phyloP scores from a whole-genome alignment of 2,113 vertebrate species.

The Struthidea cinerea region DNA sequence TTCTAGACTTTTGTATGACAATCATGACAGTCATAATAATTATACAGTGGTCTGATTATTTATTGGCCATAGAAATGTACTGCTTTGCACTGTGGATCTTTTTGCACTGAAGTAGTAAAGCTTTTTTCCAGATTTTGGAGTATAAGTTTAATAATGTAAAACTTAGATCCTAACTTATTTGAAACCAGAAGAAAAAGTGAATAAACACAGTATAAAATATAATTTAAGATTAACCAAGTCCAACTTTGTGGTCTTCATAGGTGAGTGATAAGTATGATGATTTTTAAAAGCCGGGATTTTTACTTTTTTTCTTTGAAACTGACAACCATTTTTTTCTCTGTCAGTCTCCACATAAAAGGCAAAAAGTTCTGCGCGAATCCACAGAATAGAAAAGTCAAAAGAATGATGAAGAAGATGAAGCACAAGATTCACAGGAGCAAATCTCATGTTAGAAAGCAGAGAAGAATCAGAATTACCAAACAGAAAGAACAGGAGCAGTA shows the following conservation, averaged over 20 bases:
- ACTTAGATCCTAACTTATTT: background rate
- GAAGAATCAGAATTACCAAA: background rate
- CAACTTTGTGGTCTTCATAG: background rate
- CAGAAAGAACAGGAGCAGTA: background rate
- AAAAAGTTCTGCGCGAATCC: constrained; percentile 69
- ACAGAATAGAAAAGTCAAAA: constrained; percentile 37
- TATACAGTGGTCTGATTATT: background rate
- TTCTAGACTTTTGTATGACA: background rate
- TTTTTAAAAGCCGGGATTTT: background rate
- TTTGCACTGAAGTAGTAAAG: background rate
- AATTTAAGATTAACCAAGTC: background rate
- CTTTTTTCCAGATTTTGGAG: background rate
- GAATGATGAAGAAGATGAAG: constrained; percentile 54
- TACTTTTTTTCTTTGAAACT: background rate
- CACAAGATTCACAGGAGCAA: background rate
- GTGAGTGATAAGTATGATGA: background rate
- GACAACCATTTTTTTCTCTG: background rate
- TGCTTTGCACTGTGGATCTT: background rate
- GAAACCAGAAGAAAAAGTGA: background rate
- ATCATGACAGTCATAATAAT: background rate
- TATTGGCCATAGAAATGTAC: background rate
- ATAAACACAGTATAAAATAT: background rate
- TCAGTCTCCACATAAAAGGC: constrained; percentile 59
- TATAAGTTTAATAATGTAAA: background rate
- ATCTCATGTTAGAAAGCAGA: background rate